Percentiles rank a stretch among this genome's conserved stretches.
Conservation (phyloP, 2,888 invertebrate species). For the Machimus atricapillus region DNA sequence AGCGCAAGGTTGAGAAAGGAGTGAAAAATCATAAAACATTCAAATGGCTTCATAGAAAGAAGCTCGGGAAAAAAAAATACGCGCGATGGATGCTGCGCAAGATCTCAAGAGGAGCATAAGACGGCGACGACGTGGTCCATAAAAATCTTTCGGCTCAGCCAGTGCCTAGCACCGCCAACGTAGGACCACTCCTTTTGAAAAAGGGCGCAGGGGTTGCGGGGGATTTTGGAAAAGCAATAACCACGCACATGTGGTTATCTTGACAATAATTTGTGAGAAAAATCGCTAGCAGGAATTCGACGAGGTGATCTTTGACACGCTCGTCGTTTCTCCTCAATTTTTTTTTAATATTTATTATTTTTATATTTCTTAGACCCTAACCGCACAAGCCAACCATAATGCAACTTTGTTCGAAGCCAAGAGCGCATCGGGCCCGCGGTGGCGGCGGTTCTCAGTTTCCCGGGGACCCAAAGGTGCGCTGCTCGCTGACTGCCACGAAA, state of each 20-base stretch:
- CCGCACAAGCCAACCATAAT: slow-evolving; percentile 3
- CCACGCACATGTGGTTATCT: slow-evolving; percentile 19
- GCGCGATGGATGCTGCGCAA: background rate
- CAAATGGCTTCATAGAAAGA: slow-evolving; percentile 31
- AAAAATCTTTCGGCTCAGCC: background rate
- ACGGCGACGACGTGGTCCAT: background rate
- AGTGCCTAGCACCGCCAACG: background rate
- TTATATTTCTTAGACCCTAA: background rate
- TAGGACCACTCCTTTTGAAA: background rate
- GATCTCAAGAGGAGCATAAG: background rate
- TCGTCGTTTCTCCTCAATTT: background rate
- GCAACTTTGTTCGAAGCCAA: background rate
- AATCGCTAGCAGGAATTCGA: background rate
- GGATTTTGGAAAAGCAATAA: background rate
- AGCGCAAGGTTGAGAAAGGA: background rate
- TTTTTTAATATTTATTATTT: background rate
- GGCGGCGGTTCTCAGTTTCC: background rate
- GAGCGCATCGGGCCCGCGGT: background rate
- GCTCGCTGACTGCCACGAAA: background rate
- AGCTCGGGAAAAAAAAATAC: background rate
- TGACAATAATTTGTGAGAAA: slow-evolving; percentile 29
- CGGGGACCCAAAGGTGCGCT: background rate
- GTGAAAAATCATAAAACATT: slow-evolving; percentile 20
- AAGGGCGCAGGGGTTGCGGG: background rate
- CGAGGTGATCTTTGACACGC: slow-evolving; percentile 11